Base-by-base conservation (phyloP, 2,113 vertebrate genomes). In the Diphyllodes magnificus region DNA sequence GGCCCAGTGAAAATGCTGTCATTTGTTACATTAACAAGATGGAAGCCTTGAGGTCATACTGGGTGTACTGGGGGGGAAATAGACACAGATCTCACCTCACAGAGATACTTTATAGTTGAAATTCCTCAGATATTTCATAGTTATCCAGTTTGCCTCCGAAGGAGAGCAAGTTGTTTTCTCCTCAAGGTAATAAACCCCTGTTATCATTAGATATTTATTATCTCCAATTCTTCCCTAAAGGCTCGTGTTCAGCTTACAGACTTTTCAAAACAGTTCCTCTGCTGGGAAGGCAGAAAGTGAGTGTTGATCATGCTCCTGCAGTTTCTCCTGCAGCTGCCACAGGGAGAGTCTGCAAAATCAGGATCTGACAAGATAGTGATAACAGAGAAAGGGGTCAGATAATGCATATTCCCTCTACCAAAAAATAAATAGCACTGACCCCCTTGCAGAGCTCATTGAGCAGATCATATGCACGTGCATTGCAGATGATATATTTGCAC, bases 151-250 rank as follows among this genome's bases (percentile, higher is more conserved):
- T 92, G 17, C 37, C 44, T 93, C 54, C 8, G 14, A 82, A 77
- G 66, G 20, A 70, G 61, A 66, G 30, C n/a, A 35, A 82, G 33
- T 4, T 6, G 0, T 53, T 60, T 7, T 65, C 71, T 92, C 57
- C 82, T 90, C 33, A 22, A 80, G 79, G 68, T 80, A 73, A 66
- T 70, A 80, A 86, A 39, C 11, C 72, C 39, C 57, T 71, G 44
- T 60, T 90, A 88, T 77, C 47, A 63, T 77, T 81, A 90, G 68
- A 59, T 81, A 70, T 88, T 94, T 94, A 33, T 92, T 88, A 71
- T 71, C 60, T 72, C 60, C 51, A 81, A 60, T 44, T 64, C 56
- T 93, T 83, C 82, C 86, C 72, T 92, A 53, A 77, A 73, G 53
- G 42, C 39, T 88, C 0, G 0, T 68, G 47, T 75, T 83, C 76